Evolutionary conservation across 2,888 invertebrate species (phyloP), one percentile per base, ranked within the genome.

Genomic region (Schrankia costaestrigalis): DNA sequence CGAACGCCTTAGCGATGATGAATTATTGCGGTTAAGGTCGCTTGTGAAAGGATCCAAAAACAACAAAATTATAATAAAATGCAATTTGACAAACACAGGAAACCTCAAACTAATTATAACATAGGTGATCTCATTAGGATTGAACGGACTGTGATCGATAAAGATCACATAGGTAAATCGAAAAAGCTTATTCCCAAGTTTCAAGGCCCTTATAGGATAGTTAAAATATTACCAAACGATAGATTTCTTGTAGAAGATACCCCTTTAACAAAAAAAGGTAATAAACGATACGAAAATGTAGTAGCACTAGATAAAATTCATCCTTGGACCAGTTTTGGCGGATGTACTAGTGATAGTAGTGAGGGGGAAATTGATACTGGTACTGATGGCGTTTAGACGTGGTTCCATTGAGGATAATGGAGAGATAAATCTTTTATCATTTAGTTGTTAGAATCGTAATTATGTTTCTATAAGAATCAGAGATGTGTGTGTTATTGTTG

Each of bases 231-330:
- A 21, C 11, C n/a, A 1, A 24, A 31, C 12, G 35, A 35, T 8
- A 24, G 35, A 18, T 29, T 13, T 25, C 3, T 33, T 1, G 5
- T 33, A 1, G 26, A 33, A 10, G 26, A 33, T 15, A 33, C 26
- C 6, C 26, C 33, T n/a, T n/a, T 27, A 8, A 19, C 10, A 3
- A 27, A 3, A 43, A 15, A 26, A 15, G 4, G 10, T n/a, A 10
- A 15, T 1, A 1, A 26, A 8, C 14, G 9, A 3, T 14, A 26
- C 3, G 26, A 26, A 26, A 26, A 26, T 6, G 15, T 26, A 1
- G 26, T 26, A 3, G 3, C 26, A 2, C 9, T 26, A 3, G 26
- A 26, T 6, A 26, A 26, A 15, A 26, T 26, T 9, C 15, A 26
- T 4, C 26, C 26, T 2, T 26, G 11, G 26, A 8, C 14, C 12